Percentiles rank a stretch among this genome's conserved stretches.
These are phyloP conservation scores for Patagioenas fasciata DNA, from an alignment of 2,113 vertebrate genomes.

Conservation along the genomic window DNA sequence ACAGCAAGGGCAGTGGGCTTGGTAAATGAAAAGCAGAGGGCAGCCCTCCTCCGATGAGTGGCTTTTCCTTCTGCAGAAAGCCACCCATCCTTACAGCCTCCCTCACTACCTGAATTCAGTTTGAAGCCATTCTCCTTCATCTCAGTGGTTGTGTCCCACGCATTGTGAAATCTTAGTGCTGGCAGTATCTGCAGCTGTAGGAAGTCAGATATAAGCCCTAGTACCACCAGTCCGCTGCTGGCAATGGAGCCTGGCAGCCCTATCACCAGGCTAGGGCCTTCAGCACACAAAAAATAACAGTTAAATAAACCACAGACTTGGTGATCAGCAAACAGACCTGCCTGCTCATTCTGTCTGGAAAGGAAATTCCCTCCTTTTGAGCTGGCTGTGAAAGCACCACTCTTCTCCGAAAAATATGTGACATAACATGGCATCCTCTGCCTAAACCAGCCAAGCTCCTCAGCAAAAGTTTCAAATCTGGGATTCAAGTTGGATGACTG, in stretches of 20 bases:
- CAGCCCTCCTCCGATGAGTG: neutral
- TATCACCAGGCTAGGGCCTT: neutral
- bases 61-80: neutral
- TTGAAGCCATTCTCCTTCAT: neutral
- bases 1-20: neutral
- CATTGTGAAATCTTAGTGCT: conserved; percentile 24
- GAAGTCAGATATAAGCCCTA: conserved; percentile 49
- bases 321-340: neutral
- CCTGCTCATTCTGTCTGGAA: neutral
- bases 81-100: neutral
- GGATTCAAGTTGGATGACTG: neutral
- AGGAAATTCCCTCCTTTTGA: conserved; percentile 26
- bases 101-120: neutral
- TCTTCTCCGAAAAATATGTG: neutral
- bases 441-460: neutral
- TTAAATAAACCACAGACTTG: conserved; percentile 26
- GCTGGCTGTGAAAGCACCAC: neutral
- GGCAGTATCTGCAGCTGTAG: conserved; percentile 7
- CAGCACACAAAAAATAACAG: neutral
- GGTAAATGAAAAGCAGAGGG: neutral
- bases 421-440: neutral
- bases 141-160: neutral
- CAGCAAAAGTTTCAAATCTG: neutral
- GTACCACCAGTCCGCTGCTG: neutral
- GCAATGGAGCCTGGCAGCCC: neutral